Percentiles rank a stretch among this genome's conserved stretches.
These are phyloP conservation scores for Bubo bubo DNA, from an alignment of 2,113 vertebrate genomes.

Conservation along the genomic window DNA sequence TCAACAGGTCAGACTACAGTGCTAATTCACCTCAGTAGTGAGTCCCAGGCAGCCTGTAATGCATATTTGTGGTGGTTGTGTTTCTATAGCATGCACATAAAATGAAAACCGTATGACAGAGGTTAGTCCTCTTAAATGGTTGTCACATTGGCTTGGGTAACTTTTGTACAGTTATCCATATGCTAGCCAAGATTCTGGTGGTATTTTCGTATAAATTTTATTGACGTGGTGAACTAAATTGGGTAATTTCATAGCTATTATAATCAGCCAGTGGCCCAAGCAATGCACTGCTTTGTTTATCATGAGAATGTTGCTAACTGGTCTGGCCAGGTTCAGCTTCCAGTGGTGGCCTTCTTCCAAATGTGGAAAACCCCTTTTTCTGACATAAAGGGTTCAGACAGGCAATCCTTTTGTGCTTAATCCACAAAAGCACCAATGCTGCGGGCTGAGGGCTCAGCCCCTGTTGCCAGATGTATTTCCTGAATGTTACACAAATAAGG, in stretches of 20 bases:
- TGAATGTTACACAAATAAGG: not conserved
- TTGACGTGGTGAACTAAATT: slow-evolving; percentile 51
- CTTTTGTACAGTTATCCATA: slow-evolving; percentile 31
- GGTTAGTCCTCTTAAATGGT: slow-evolving; percentile 60
- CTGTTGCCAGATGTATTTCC: not conserved
- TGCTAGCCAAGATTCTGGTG: slow-evolving; percentile 48
- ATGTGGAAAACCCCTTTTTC: slow-evolving; percentile 1
- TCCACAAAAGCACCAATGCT: not conserved
- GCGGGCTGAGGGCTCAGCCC: slow-evolving; percentile 4
- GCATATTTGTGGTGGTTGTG: slow-evolving; percentile 58
- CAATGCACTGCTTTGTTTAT: slow-evolving; percentile 26
- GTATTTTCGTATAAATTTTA: slow-evolving; percentile 48
- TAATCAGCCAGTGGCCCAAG: slow-evolving; percentile 47
- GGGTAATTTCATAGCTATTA: slow-evolving; percentile 62
- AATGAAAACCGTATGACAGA: slow-evolving; percentile 72
- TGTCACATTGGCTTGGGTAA: slow-evolving; percentile 57
- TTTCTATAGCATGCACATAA: slow-evolving; percentile 44
- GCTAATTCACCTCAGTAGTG: slow-evolving; percentile 67
- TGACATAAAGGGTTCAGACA: not conserved
- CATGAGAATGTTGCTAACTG: slow-evolving; percentile 24
- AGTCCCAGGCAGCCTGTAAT: slow-evolving; percentile 58
- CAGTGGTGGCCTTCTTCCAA: slow-evolving; percentile 8
- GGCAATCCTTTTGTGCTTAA: not conserved
- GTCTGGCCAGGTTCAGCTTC: slow-evolving; percentile 31
- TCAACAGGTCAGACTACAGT: slow-evolving; percentile 64